Percentiles rank a stretch among this genome's conserved stretches.
These are phyloP conservation scores for Anser brachyrhynchus DNA, from an alignment of 2,113 vertebrate genomes.

Conservation along the genomic window DNA sequence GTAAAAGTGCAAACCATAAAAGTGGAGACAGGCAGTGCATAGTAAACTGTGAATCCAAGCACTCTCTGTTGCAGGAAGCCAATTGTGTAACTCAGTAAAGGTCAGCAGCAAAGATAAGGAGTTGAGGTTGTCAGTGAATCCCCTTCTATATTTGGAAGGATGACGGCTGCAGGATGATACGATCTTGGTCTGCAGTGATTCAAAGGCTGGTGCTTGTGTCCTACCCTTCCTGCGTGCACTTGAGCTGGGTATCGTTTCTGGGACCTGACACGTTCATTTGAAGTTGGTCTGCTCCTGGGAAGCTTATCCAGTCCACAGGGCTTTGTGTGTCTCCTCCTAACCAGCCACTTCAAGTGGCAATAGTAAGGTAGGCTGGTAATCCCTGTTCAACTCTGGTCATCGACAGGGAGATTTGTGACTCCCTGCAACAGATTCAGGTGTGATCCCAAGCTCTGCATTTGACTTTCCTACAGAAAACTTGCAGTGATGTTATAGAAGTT, in stretches of 20 bases:
- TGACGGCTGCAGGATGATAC: background rate
- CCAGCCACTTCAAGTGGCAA: background rate
- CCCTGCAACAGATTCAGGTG: background rate
- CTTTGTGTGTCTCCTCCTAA: background rate
- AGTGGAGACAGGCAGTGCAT: conserved; percentile 2
- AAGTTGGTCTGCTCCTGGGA: background rate
- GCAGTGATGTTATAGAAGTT: background rate
- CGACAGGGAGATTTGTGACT: background rate
- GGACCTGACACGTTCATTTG: fast-evolving
- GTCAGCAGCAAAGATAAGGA: conserved; percentile 57
- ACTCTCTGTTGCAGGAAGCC: background rate
- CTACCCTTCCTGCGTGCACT: background rate
- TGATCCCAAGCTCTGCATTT: background rate
- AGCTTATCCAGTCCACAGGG: background rate
- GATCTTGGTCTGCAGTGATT: conserved; percentile 2
- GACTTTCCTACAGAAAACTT: background rate
- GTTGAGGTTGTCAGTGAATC: conserved; percentile 51
- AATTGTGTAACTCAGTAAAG: conserved; percentile 48
- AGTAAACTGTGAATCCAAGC: conserved; percentile 17
- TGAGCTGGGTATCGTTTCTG: background rate
- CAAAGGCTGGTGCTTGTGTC: background rate
- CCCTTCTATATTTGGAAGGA: conserved; percentile 56
- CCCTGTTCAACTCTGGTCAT: background rate
- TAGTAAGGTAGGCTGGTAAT: background rate
- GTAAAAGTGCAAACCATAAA: conserved; percentile 68